These are phyloP conservation scores for Thomomys bottae DNA, from an alignment of 2,113 vertebrate species.

Conservation along the genomic window DNA sequence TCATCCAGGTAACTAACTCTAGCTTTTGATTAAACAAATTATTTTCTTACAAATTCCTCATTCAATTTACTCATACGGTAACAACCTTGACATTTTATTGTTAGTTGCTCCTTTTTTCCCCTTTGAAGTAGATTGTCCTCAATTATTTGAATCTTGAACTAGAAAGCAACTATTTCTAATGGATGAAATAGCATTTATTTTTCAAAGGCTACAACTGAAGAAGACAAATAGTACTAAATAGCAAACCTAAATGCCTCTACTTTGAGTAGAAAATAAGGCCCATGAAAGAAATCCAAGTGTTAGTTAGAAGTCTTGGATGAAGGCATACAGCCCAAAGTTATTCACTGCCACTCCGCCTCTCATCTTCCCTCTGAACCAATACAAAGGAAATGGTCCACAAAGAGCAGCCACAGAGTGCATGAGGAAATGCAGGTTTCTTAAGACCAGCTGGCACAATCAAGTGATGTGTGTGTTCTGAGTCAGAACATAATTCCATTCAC, in stretches of 20 bases:
- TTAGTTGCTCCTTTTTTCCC: neutral
- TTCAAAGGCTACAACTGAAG: too few species aligned
- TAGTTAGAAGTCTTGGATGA: neutral
- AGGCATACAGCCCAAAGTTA: neutral
- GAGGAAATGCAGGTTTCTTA: neutral
- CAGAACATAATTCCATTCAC: conserved; percentile 49
- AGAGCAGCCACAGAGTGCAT: neutral
- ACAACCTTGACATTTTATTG: neutral
- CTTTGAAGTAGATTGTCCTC: neutral
- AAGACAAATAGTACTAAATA: too few species aligned
- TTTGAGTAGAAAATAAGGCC: neutral
- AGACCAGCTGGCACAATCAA: neutral
- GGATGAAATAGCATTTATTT: neutral
- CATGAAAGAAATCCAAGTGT: neutral
- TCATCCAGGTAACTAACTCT: neutral
- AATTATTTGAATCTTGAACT: neutral
- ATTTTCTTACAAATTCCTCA: conserved; percentile 2
- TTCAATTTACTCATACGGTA: neutral
- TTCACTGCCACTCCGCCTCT: neutral
- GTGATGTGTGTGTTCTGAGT: neutral
- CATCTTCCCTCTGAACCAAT: neutral
- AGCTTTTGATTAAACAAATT: conserved; percentile 10
- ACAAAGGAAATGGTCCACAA: neutral
- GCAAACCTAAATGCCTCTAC: neutral
- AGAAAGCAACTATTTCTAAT: neutral